These are phyloP conservation scores for Meta bourneti DNA, from an alignment of 2,888 invertebrate genomes.

Conservation along the genomic window DNA sequence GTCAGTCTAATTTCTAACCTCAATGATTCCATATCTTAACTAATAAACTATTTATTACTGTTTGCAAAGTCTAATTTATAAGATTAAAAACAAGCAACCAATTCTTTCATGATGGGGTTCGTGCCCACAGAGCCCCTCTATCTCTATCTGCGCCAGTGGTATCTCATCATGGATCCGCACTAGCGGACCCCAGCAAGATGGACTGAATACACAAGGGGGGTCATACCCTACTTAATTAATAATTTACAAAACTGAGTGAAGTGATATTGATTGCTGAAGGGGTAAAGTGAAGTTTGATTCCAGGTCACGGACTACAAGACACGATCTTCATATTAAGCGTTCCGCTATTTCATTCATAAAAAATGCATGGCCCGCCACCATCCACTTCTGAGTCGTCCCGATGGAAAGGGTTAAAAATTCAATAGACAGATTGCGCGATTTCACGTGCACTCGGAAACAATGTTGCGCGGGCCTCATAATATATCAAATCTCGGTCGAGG, in stretches of 20 bases:
- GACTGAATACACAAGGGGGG: neutral
- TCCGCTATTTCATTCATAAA: conserved; percentile 42
- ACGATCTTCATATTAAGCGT: conserved; percentile 47
- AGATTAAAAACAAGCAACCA: no score
- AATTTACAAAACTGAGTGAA: conserved; percentile 28
- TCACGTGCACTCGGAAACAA: neutral
- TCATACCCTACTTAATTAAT: conserved; percentile 37
- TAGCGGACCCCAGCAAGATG: neutral
- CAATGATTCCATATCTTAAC: no score
- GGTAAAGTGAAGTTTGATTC: conserved; percentile 52
- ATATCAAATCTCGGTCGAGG: conserved; percentile 47
- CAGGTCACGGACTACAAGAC: conserved; percentile 48
- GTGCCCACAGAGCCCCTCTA: no score
- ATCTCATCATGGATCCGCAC: no score
- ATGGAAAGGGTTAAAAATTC: conserved; percentile 46
- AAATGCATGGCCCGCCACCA: conserved; percentile 19
- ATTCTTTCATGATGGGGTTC: no score
- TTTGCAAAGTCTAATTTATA: no score
- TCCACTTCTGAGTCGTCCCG: neutral
- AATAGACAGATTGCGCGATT: neutral
- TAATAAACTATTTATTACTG: no score
- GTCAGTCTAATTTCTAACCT: no score
- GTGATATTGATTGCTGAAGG: conserved; percentile 45
- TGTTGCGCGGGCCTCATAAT: neutral
- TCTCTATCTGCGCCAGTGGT: no score